Evolutionary conservation across 1,140 invertebrate genomes (phyloP).

Genomic region (Pissodes strobi): DNA sequence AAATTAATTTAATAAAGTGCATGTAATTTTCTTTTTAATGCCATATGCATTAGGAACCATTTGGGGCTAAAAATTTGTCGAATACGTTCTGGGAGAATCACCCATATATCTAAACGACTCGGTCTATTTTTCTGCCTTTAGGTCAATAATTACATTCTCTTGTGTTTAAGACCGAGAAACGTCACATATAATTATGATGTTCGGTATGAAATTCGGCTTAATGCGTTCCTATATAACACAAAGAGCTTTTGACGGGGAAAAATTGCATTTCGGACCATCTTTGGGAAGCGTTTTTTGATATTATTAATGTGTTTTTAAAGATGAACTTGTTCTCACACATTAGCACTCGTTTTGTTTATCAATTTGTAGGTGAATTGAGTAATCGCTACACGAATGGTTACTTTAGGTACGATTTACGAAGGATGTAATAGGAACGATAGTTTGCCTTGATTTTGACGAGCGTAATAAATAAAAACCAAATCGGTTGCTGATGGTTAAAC

Average conservation of each 20-base stretch:
- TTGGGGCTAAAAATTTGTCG: background rate
- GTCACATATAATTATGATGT: conserved; percentile 9
- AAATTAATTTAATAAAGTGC: no score
- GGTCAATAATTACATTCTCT: conserved; percentile 4
- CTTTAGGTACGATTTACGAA: no score
- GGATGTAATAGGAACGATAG: background rate
- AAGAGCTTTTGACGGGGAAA: conserved; percentile 4
- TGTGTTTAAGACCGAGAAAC: background rate
- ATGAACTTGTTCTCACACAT: conserved; percentile 1
- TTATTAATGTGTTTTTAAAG: conserved; percentile 4
- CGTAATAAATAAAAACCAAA: no score
- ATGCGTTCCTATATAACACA: conserved; percentile 1
- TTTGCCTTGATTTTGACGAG: conserved; percentile 8
- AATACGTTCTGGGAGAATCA: background rate
- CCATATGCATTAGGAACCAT: background rate
- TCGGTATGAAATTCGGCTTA: background rate
- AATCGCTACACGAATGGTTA: conserved; percentile 4
- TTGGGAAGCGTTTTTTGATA: background rate
- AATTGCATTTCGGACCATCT: background rate
- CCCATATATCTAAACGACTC: background rate
- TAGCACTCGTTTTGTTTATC: conserved; percentile 8
- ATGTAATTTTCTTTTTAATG: background rate
- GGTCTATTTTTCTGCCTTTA: conserved; percentile 6
- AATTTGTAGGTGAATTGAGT: conserved; percentile 13
- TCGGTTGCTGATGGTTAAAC: no score